Evolutionary conservation across 2,888 invertebrate genomes (phyloP), one percentile per base, ranked within the genome.

Genomic region (Corbicula japonica): DNA sequence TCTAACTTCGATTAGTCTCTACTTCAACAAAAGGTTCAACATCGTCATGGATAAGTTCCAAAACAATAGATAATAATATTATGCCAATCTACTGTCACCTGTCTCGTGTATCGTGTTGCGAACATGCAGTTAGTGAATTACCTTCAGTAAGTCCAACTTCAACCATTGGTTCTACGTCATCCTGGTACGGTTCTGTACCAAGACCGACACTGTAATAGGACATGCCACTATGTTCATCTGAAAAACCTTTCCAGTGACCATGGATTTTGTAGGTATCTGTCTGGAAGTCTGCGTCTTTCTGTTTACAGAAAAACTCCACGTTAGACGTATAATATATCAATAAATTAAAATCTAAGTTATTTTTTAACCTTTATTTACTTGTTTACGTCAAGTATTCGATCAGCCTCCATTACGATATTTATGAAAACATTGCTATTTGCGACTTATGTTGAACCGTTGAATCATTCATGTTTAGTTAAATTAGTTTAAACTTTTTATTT

Each of bases 161-260:
- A 3, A 79, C 50, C 34, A 83, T 68, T 10, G 76, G 60, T 44
- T 60, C 66, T 12, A 87, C 62, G 54, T 87, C 82, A 44, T 72
- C 65, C 3, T 44, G 30, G 15, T 30, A 52, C 1, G 80, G 83
- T 6, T 54, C 10, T 38, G 83, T 79, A 3, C 88, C 88, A 8
- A 88, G 71, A 1, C 83, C 85, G 32, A 78, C 83, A 46, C 74
- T 56, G 56, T 78, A 88, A 61, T 72, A 82, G 1, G 38, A 8
- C 5, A 87, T 65, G 6, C 73, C 72, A 30, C 81, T 83, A 60
- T 86, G 84, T 12, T 70, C 68, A 46, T 87, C 87, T 30, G 50
- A 46, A 58, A 87, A 86, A 4, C 82, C 84, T 12, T 65, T 56
- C 87, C 87, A 87, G 34, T 76, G 60, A 26, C 65, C 70, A 8